Percentiles rank a stretch among this genome's conserved stretches.
These are phyloP conservation scores for Coelinius sp. DNA, from an alignment of 2,888 invertebrate species.

Conservation along the genomic window DNA sequence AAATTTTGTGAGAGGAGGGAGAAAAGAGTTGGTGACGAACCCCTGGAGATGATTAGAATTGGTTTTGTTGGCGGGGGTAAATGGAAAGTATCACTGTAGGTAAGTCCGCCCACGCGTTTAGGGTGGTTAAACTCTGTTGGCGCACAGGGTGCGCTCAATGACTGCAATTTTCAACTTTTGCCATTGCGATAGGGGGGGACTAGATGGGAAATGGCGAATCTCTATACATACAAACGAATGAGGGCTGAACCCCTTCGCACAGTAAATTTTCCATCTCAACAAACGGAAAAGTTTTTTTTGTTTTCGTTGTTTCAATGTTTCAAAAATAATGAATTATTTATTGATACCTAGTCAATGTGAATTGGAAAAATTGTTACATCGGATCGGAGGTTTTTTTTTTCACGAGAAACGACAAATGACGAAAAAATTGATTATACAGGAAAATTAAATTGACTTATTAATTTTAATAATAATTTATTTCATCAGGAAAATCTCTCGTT, in stretches of 20 bases:
- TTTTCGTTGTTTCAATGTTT: background rate
- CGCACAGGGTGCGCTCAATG: constrained; percentile 63
- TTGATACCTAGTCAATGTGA: too few relatives aligned
- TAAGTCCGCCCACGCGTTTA: constrained; percentile 36
- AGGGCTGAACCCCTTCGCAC: constrained; percentile 55
- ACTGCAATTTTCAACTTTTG: constrained; percentile 64
- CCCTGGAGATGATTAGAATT: constrained; percentile 6
- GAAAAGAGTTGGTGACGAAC: background rate
- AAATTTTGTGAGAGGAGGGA: background rate
- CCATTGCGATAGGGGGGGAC: constrained; percentile 57
- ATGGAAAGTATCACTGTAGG: background rate
- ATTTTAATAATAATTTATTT: too few relatives aligned
- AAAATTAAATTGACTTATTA: too few relatives aligned
- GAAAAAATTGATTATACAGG: too few relatives aligned
- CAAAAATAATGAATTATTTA: background rate
- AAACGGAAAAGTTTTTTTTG: background rate
- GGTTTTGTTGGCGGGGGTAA: background rate
- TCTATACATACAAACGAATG: constrained; percentile 41
- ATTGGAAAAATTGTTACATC: too few relatives aligned
- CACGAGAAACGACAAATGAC: too few relatives aligned
- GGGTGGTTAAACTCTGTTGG: constrained; percentile 53
- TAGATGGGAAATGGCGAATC: constrained; percentile 62
- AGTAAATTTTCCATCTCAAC: background rate
- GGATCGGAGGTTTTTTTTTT: too few relatives aligned
- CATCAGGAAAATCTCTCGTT: too few relatives aligned